These are phyloP conservation scores for Liposcelis brunnea DNA, from an alignment of 2,888 invertebrate species.

Conservation along the genomic window DNA sequence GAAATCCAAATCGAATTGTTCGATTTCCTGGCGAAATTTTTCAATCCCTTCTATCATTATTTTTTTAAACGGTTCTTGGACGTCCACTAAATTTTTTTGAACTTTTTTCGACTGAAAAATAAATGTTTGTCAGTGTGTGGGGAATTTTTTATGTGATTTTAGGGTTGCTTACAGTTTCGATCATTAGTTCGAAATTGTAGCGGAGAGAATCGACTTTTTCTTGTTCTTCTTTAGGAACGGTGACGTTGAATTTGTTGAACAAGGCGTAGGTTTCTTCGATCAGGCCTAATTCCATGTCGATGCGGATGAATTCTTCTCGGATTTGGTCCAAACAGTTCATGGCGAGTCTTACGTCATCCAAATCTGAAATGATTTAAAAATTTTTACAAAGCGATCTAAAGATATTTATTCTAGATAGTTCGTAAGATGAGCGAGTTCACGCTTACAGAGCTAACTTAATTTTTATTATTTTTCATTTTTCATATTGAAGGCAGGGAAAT, in stretches of 20 bases:
- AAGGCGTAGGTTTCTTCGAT: constrained; percentile 66
- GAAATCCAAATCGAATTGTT: constrained; percentile 52
- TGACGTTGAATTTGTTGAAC: constrained; percentile 45
- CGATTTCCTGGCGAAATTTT: constrained; percentile 44
- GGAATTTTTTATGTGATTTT: no score
- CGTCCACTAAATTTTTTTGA: constrained; percentile 49
- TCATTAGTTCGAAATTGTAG: constrained; percentile 59
- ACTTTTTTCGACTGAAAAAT: constrained; percentile 43
- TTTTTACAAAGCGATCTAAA: constrained; percentile 7
- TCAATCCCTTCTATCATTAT: constrained; percentile 55
- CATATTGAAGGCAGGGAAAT: no score
- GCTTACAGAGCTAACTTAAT: no score
- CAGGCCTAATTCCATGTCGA: constrained; percentile 56
- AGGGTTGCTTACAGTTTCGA: constrained; percentile 45
- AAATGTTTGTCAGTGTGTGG: no score
- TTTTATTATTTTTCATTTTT: no score
- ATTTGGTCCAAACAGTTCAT: constrained; percentile 64
- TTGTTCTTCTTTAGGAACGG: constrained; percentile 56
- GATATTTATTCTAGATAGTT: no score
- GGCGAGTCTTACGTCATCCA: constrained; percentile 41
- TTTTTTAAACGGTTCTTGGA: constrained; percentile 55
- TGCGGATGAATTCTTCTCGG: constrained; percentile 58
- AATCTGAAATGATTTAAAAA: constrained; percentile 13
- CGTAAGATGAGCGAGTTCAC: no score
- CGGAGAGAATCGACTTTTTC: constrained; percentile 62